Evolutionary conservation across 2,113 vertebrate genomes (phyloP), one percentile per base, ranked within the genome.

Genomic region (Gadus macrocephalus): DNA sequence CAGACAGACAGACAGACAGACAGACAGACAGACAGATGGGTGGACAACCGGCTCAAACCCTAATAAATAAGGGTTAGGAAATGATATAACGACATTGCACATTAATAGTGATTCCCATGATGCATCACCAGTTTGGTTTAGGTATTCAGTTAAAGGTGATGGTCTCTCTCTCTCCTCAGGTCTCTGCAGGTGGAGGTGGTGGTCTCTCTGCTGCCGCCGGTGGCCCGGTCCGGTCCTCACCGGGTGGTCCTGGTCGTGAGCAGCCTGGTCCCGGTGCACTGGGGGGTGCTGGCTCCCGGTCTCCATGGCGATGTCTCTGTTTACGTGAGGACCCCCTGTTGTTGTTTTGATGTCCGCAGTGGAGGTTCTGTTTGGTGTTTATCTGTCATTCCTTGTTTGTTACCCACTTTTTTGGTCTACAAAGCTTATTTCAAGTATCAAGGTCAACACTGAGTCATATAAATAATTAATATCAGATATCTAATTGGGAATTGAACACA

Each of bases 161-260:
- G 25, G 25, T 25, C 25, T 25, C 25, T 25, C 35, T 70, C 20
- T 66, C 16, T 74, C 22, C 68, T 84, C 64, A 88, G 86, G 56
- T 81, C 81, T 1, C 53, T 85, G 65, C 90, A 91, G 72, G 89
- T 89, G 71, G 87, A 93, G 75, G 91, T 92, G 70, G 70, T 81
- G 0, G 82, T 93, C 71, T 90, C 88, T 56, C 84, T 93, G 11
- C 65, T 89, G 73, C 83, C 89, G 2, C 83, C 79, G 0, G 76
- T 70, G 77, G 79, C 42, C 11, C n/a, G 64, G 28, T 72, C 78
- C 20, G 83, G 63, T 9, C 64, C 66, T 15, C 81, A 82, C 53
- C 81, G 73, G 16, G 62, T 93, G 1, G 86, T 91, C 8, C 59
- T 94, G 69, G 84, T 94, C 15, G 83, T 94, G 65, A 90, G 90